These are phyloP conservation scores for Oryzias sinensis DNA, from an alignment of 2,797 vertebrate species.

Conservation along the genomic window DNA sequence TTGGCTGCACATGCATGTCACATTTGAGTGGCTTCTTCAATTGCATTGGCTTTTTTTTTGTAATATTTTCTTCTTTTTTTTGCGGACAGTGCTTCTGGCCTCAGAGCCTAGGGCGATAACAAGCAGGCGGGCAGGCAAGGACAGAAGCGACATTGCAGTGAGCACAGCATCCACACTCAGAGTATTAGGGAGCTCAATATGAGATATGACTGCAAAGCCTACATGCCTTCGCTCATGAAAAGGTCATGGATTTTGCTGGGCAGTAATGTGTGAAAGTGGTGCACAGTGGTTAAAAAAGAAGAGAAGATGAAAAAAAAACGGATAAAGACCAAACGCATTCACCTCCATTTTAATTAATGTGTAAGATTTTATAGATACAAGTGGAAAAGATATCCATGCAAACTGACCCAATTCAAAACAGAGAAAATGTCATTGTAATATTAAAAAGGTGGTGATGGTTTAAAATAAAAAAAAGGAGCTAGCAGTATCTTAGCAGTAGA, in stretches of 20 bases:
- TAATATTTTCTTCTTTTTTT: slow-evolving; percentile 35
- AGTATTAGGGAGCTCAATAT: slow-evolving; percentile 78
- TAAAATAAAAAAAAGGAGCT: no score
- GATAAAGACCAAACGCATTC: slow-evolving; percentile 43
- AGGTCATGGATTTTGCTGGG: slow-evolving; percentile 77
- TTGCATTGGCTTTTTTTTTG: slow-evolving; percentile 66
- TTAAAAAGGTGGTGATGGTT: no score
- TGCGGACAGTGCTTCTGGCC: slow-evolving; percentile 77
- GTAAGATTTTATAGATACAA: slow-evolving; percentile 9
- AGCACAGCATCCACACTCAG: slow-evolving; percentile 56
- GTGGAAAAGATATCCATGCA: background rate
- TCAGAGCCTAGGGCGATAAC: slow-evolving; percentile 65
- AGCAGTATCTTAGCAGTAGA: no score
- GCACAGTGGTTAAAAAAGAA: slow-evolving; percentile 59
- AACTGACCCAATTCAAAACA: background rate
- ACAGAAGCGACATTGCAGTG: slow-evolving; percentile 63
- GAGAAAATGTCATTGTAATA: background rate
- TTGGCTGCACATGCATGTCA: slow-evolving; percentile 58
- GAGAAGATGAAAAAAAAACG: background rate
- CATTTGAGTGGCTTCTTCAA: slow-evolving; percentile 80
- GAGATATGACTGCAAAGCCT: slow-evolving; percentile 79
- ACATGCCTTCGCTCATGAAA: slow-evolving; percentile 75
- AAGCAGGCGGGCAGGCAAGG: slow-evolving; percentile 64
- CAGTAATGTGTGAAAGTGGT: slow-evolving; percentile 78
- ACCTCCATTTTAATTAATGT: slow-evolving; percentile 14